Evolutionary conservation across 2,888 invertebrate genomes (phyloP), one percentile per base, ranked within the genome.

Genomic region (Caenorhabditis plicata): DNA sequence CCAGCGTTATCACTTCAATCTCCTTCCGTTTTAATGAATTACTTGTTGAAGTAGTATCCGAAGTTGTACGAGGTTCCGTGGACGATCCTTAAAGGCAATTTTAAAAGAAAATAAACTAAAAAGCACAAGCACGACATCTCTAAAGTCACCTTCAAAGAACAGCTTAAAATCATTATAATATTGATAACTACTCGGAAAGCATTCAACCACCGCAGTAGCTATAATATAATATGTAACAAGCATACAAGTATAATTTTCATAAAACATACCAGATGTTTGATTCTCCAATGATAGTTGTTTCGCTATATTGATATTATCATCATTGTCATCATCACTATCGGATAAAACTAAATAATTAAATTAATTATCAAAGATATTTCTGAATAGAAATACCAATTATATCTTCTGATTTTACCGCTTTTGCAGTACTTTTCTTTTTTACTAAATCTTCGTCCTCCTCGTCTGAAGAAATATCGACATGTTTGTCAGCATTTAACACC

Each of bases 401-500:
- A 20, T 56, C 51, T 25, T 50, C 53, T 3, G 44, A 15, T 8
- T 27, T 20, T 2, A 26, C 33, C 9, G 13, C 19, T 11, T 31
- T 25, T 9, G 27, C 32, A 3, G n/a, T n/a, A n/a, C n/a, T n/a
- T n/a, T 29, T 20, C 4, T 19, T 46, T 8, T 23, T 23, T 11
- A 39, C 20, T 23, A 33, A 33, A 3, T 46, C 17, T 17, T 46
- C 57, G 22, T 50, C 53, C 9, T 68, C 68, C 20, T 54, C 60
- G 29, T 64, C 57, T 33, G 54, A 53, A 13, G 64, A 56, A 15
- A 57, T 23, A 22, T 55, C 58, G 9, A 43, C 36, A 1, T 26
- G 38, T 29, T 53, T 67, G 13, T 73, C 69, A 31, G 60, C 62
- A 35, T 61, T 52, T 39, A 73, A 50, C 7, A 58, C 57, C n/a